A percentile compares a stretch with the other conserved stretches of the same genome.
phyloP scores from a whole-genome alignment of 2,113 vertebrate species.

The Rhagologus leucostigma region DNA sequence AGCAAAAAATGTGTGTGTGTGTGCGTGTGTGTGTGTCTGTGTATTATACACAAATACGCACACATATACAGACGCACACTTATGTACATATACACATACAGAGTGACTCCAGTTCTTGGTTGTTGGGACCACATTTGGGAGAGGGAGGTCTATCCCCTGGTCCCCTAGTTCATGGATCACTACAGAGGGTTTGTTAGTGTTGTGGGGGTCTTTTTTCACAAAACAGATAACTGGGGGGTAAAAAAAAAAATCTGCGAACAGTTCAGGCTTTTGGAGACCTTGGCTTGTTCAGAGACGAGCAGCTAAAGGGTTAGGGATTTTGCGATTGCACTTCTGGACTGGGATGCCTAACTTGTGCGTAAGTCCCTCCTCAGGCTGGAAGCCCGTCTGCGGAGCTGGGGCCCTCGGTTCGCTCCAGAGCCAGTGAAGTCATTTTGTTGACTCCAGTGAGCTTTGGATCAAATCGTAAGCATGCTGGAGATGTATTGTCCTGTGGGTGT shows the following conservation, averaged over 20 bases:
- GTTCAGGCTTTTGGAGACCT: neutral
- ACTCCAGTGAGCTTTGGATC: constrained; percentile 46
- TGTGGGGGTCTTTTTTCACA: neutral
- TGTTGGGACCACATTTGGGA: neutral
- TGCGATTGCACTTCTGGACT: neutral
- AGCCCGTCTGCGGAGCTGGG: neutral
- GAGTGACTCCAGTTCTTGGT: neutral
- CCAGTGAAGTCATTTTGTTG: constrained; percentile 54
- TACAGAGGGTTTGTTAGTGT: neutral
- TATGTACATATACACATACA: neutral
- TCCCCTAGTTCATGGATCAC: neutral
- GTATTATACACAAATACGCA: neutral
- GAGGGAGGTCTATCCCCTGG: neutral
- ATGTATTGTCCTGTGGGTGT: constrained; percentile 22
- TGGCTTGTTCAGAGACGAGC: neutral
- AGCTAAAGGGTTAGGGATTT: constrained; percentile 61
- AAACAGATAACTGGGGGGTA: neutral
- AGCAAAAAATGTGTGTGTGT: neutral
- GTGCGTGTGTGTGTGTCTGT: neutral
- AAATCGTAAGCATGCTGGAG: neutral
- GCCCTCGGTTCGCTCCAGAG: neutral
- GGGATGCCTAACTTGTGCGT: constrained; percentile 49
- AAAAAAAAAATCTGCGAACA: too few species aligned
- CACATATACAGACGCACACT: neutral
- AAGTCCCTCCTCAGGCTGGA: constrained; percentile 51